Evolutionary conservation across 35 echinoderm and acorn worm species (phyloP).

Genomic region (Hemicentrotus pulcherrimus): DNA sequence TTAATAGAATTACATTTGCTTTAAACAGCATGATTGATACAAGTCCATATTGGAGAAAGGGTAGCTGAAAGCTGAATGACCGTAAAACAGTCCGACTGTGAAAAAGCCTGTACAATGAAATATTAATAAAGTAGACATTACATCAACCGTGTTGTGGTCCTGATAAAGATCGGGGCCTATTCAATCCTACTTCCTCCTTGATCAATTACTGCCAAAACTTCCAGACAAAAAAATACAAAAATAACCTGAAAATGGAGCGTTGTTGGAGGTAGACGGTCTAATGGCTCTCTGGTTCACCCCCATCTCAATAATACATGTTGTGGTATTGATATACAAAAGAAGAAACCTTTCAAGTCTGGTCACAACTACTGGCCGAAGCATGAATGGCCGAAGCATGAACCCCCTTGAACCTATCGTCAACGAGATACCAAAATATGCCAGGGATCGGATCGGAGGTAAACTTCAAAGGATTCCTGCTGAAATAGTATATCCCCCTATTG

Average conservation of each 20-base stretch:
- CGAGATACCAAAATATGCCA: not conserved
- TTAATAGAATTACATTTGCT: not conserved
- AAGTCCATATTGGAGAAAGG: not conserved
- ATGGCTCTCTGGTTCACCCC: not conserved
- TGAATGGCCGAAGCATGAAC: not conserved
- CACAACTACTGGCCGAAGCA: not conserved
- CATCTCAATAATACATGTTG: not conserved
- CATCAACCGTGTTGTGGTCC: not conserved
- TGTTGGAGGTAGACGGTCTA: not conserved
- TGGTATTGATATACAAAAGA: slow-evolving; percentile 13
- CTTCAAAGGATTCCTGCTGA: not conserved
- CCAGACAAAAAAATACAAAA: not conserved
- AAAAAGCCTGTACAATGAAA: not conserved
- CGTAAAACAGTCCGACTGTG: not conserved
- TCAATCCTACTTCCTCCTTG: slow-evolving; percentile 10
- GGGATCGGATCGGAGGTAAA: not conserved
- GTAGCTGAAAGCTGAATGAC: not conserved
- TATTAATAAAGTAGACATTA: not conserved
- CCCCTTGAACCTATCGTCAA: not conserved
- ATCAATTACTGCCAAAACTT: slow-evolving; percentile 5
- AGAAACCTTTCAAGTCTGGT: slow-evolving; percentile 17
- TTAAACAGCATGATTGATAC: not conserved
- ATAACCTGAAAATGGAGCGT: not conserved
- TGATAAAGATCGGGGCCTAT: slow-evolving; percentile 1
- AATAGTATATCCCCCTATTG: not conserved